Conservation (phyloP, 92 coral and sea anemone genomes). For the Porites evermanni region DNA sequence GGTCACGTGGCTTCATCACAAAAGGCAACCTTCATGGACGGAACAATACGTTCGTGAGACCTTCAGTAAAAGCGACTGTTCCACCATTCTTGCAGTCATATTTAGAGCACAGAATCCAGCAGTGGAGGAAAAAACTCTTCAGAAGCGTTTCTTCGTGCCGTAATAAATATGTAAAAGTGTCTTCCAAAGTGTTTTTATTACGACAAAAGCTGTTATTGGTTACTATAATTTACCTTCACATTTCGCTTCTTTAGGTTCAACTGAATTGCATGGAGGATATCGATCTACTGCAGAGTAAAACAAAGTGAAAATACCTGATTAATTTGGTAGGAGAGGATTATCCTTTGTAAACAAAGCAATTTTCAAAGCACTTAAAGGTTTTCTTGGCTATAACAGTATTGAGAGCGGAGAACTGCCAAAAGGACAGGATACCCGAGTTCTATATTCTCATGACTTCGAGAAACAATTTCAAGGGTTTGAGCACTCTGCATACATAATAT, state of each 20-base stretch:
- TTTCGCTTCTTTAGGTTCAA: conserved; percentile 26
- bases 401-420: conserved; percentile 2
- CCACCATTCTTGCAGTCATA: not conserved
- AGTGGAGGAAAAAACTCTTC: conserved; percentile 42
- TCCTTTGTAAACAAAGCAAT: conserved; percentile 18
- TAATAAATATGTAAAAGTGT: conserved; percentile 52
- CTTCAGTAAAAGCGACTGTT: not conserved
- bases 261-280: not conserved
- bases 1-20: not conserved
- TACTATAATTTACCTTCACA: conserved; percentile 50
- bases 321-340: conserved; percentile 60
- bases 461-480: not conserved
- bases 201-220: conserved; percentile 8
- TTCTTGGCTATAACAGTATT: not conserved
- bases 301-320: conserved; percentile 68
- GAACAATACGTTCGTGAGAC: not conserved
- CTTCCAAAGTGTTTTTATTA: conserved; percentile 68
- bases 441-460: not conserved
- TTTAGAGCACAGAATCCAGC: conserved; percentile 1
- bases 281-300: conserved; percentile 6
- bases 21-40: not conserved
- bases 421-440: not conserved
- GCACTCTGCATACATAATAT: conserved; percentile 14
- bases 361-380: not conserved
- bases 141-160: conserved; percentile 32